A percentile compares a stretch with the other conserved stretches of the same genome.
Evolutionary conservation across 1,140 invertebrate species (phyloP).

Genomic region (Drosophila rhopaloa): DNA sequence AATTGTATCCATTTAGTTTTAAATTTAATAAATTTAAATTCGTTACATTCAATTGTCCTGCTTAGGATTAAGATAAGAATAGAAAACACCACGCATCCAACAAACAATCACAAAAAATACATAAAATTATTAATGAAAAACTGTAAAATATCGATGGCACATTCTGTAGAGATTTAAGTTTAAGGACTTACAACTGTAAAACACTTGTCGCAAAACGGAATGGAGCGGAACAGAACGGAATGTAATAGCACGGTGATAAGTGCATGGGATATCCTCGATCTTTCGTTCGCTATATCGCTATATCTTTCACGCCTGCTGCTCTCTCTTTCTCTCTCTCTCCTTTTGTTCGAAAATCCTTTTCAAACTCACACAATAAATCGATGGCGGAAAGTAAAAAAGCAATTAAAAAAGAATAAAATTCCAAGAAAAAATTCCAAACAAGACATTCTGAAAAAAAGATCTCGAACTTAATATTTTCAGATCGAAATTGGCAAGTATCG

Average conservation of each 20-base stretch:
- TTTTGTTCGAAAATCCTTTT: slow-evolving; percentile 12
- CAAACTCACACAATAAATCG: slow-evolving; percentile 10
- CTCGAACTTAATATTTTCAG: background rate
- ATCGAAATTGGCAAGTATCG: background rate
- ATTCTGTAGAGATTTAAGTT: slow-evolving; percentile 38
- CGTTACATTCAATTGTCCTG: slow-evolving; percentile 27
- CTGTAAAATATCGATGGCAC: slow-evolving; percentile 28
- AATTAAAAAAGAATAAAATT: slow-evolving; percentile 45
- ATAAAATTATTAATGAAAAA: slow-evolving; percentile 19
- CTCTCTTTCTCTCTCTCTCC: slow-evolving; percentile 2
- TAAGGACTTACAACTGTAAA: slow-evolving; percentile 37
- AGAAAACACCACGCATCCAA: slow-evolving; percentile 10
- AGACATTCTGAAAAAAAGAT: background rate
- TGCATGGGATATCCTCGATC: slow-evolving; percentile 12
- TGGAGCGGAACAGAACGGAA: slow-evolving; percentile 6
- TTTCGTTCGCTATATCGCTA: slow-evolving; percentile 4
- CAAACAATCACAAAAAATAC: slow-evolving; percentile 26
- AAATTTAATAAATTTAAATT: slow-evolving; percentile 7
- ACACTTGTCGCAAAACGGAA: slow-evolving; percentile 3
- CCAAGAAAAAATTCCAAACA: slow-evolving; percentile 5
- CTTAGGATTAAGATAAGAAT: slow-evolving; percentile 25
- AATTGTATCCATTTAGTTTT: slow-evolving; percentile 21
- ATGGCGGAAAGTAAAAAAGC: slow-evolving; percentile 28
- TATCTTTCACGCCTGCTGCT: slow-evolving; percentile 6
- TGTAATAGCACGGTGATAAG: slow-evolving; percentile 29